These are phyloP conservation scores for Nebria ingens DNA, from an alignment of 1,140 invertebrate genomes.

Conservation along the genomic window DNA sequence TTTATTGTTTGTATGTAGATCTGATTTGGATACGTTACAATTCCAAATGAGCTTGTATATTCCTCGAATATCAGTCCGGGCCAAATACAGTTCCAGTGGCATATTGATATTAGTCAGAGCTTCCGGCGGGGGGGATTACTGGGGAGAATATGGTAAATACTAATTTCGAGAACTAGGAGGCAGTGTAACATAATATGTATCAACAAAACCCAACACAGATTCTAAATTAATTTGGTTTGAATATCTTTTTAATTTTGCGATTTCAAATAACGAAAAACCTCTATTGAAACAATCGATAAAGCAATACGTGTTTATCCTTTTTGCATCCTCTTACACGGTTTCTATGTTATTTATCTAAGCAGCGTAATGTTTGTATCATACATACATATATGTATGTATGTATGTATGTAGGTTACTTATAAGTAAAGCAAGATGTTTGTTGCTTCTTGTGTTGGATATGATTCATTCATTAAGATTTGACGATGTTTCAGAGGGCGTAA, in stretches of 20 bases:
- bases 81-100: slow-evolving; percentile 66
- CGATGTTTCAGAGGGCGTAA: slow-evolving; percentile 56
- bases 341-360: too few species aligned
- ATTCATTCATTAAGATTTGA: slow-evolving; percentile 6
- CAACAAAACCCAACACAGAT: too few species aligned
- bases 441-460: slow-evolving; percentile 2
- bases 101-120: slow-evolving; percentile 66
- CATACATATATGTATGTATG: not conserved
- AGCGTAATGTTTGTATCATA: too few species aligned
- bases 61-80: slow-evolving; percentile 61
- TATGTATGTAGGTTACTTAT: not conserved
- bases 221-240: too few species aligned
- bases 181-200: too few species aligned
- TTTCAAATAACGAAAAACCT: too few species aligned
- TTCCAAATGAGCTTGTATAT: slow-evolving; percentile 66
- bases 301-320: too few species aligned
- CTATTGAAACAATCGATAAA: too few species aligned
- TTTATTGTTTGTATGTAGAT: slow-evolving; percentile 38
- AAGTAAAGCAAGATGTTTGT: not conserved
- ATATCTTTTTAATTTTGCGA: too few species aligned
- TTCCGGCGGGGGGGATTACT: slow-evolving; percentile 71
- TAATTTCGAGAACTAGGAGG: too few species aligned
- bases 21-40: slow-evolving; percentile 62
- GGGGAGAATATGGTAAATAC: slow-evolving; percentile 70
- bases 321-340: too few species aligned